phyloP scores from a whole-genome alignment of 2,888 invertebrate genomes.

The Lasius fuliginosus region DNA sequence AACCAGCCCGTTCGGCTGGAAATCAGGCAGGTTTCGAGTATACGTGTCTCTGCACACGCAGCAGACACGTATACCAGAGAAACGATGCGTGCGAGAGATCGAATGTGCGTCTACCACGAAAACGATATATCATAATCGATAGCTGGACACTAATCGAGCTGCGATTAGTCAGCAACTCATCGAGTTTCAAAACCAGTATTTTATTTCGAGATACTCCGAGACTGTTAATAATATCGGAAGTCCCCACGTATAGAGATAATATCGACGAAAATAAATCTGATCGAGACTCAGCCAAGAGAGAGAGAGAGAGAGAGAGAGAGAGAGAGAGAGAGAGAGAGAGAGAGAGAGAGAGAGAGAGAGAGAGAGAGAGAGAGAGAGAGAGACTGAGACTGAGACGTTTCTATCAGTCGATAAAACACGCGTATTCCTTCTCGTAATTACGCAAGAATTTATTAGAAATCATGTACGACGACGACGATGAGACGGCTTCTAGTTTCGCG shows the following conservation, averaged over 20 bases:
- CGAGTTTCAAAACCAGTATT: slow-evolving; percentile 15
- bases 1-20: slow-evolving; percentile 71
- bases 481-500: slow-evolving; percentile 45
- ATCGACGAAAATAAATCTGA: slow-evolving; percentile 20
- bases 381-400: background rate
- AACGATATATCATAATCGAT: slow-evolving; percentile 29
- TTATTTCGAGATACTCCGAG: slow-evolving; percentile 33
- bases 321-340: background rate
- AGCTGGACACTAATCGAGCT: background rate
- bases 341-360: background rate
- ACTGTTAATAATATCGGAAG: slow-evolving; percentile 30
- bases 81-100: background rate
- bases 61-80: slow-evolving; percentile 8
- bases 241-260: slow-evolving; percentile 1
- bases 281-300: background rate
- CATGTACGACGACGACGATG: slow-evolving; percentile 39
- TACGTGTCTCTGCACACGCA: slow-evolving; percentile 6
- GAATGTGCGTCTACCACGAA: slow-evolving; percentile 20
- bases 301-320: background rate
- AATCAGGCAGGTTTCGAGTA: slow-evolving; percentile 55
- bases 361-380: background rate
- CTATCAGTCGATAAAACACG: background rate
- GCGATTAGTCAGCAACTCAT: slow-evolving; percentile 35
- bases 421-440: slow-evolving; percentile 49
- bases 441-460: slow-evolving; percentile 44